Evolutionary conservation across 1,140 invertebrate genomes (phyloP).

Genomic region (Chrysomallon squamiferum): DNA sequence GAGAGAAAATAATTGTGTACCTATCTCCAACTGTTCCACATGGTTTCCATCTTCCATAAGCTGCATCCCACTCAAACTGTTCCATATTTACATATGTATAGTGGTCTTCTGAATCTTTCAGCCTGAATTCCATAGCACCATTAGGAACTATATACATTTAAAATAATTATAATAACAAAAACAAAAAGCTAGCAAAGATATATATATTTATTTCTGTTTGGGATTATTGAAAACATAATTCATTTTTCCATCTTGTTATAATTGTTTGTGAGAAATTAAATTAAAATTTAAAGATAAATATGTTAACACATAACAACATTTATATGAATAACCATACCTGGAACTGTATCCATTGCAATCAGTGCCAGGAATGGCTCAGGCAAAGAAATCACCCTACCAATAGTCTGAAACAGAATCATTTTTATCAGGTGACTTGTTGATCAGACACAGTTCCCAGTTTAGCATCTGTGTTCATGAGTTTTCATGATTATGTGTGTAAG

Average conservation of each 20-base stretch:
- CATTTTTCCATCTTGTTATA: too few species aligned
- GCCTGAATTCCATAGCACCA: conserved; percentile 53
- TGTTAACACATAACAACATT: too few species aligned
- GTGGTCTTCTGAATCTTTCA: conserved; percentile 50
- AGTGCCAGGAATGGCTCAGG: conserved; percentile 55
- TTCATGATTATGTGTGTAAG: background rate
- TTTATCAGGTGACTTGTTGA: too few species aligned
- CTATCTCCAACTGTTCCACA: conserved; percentile 54
- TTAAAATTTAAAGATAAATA: too few species aligned
- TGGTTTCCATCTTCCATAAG: conserved; percentile 52
- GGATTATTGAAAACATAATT: too few species aligned
- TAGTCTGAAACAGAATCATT: conserved; percentile 54
- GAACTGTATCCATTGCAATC: conserved; percentile 57
- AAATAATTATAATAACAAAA: too few species aligned
- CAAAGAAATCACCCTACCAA: conserved; percentile 53
- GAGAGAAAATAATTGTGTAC: too few species aligned
- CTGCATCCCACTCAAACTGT: conserved; percentile 46
- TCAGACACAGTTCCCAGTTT: too few species aligned
- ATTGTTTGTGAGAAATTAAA: too few species aligned
- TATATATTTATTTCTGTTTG: too few species aligned
- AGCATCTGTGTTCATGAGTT: background rate
- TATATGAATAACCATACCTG: conserved; percentile 51
- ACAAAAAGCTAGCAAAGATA: too few species aligned
- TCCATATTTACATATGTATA: conserved; percentile 58
- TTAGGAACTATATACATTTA: conserved; percentile 37